Conservation (phyloP, 2,113 vertebrate genomes). For the Nansenia antarctica region DNA sequence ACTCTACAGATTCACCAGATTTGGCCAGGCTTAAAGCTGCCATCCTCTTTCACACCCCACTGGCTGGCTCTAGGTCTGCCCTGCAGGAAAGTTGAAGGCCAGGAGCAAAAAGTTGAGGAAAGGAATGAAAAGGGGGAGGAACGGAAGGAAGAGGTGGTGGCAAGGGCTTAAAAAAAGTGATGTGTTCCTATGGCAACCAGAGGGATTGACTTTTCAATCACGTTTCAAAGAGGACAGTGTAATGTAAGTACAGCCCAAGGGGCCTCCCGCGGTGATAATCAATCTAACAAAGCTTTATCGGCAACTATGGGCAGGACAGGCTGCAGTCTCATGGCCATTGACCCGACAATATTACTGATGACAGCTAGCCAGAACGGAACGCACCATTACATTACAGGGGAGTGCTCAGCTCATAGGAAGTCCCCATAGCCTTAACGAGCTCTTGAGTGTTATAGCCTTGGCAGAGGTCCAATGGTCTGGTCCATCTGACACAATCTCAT, state of each 20-base stretch:
- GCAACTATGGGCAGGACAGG: neutral
- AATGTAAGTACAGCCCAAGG: conserved; percentile 48
- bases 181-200: neutral
- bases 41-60: neutral
- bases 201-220: neutral
- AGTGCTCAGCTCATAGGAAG: neutral
- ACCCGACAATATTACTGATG: neutral
- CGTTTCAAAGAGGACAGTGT: neutral
- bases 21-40: neutral
- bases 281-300: conserved; percentile 16
- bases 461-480: neutral
- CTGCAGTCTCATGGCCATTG: neutral
- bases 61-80: neutral
- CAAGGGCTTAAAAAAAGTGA: neutral
- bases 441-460: neutral
- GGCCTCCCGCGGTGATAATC: conserved; percentile 56
- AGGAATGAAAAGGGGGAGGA: neutral
- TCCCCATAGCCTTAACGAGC: neutral
- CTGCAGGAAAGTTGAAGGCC: neutral
- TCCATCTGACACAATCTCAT: neutral
- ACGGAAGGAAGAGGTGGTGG: neutral
- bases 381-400: neutral
- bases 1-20: neutral
- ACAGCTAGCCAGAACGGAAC: neutral
- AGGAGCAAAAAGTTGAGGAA: neutral